These are phyloP conservation scores for Campopleginae sp. DNA, from an alignment of 2,888 invertebrate genomes.

Conservation along the genomic window DNA sequence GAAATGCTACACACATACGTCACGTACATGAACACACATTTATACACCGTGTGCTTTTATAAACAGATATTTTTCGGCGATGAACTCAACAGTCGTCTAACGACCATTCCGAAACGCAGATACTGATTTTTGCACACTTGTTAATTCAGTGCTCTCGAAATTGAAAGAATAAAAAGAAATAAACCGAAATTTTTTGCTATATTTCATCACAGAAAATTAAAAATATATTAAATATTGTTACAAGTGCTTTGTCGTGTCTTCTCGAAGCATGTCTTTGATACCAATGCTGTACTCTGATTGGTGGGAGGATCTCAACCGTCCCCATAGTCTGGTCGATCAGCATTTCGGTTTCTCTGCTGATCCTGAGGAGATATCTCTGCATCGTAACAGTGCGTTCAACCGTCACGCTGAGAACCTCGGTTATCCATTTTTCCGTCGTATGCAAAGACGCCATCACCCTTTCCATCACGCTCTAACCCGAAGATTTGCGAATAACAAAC, in stretches of 20 bases:
- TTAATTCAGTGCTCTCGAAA: neutral
- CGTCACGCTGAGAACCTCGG: constrained; percentile 54
- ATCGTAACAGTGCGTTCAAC: constrained; percentile 59
- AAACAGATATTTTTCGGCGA: constrained; percentile 40
- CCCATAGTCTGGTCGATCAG: constrained; percentile 91
- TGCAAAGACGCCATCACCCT: constrained; percentile 62
- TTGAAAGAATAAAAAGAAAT: neutral
- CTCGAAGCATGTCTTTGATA: constrained; percentile 89
- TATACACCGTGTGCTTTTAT: constrained; percentile 42
- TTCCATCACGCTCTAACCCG: constrained; percentile 60
- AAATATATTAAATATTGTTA: neutral
- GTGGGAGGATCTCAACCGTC: constrained; percentile 92
- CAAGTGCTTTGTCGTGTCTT: neutral
- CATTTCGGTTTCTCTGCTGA: constrained; percentile 91
- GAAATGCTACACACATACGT: neutral
- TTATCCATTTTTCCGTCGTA: constrained; percentile 66
- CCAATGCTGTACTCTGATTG: constrained; percentile 93
- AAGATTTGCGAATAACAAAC: constrained; percentile 76
- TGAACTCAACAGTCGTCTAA: constrained; percentile 29
- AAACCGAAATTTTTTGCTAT: neutral
- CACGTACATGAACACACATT: constrained; percentile 13
- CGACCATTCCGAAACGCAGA: constrained; percentile 1
- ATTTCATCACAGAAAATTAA: neutral
- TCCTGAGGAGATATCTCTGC: constrained; percentile 88
- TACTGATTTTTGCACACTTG: neutral